phyloP scores from a whole-genome alignment of 2,113 vertebrate species.

The Atrichornis clamosus region DNA sequence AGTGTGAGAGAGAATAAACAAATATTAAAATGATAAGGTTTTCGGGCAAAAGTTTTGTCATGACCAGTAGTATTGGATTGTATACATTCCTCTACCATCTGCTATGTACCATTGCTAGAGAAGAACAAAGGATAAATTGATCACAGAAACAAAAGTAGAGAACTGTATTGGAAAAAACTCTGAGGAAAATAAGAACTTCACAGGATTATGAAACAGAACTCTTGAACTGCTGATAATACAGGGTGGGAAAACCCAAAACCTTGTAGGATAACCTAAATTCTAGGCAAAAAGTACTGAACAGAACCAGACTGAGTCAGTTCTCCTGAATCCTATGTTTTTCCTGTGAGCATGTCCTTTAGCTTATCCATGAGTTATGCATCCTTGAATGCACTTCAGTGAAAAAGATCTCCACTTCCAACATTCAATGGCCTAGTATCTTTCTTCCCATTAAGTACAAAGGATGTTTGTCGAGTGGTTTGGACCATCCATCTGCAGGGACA shows the following conservation, averaged over 20 bases:
- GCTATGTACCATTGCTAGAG: not conserved
- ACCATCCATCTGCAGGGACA: not conserved
- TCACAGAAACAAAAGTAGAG: not conserved
- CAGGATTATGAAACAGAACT: not conserved
- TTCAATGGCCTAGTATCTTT: not conserved
- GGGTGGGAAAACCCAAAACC: not conserved
- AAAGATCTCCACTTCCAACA: not conserved
- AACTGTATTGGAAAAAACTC: not conserved
- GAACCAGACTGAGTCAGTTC: not conserved
- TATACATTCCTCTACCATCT: not conserved
- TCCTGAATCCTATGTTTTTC: not conserved
- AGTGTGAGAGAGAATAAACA: not conserved
- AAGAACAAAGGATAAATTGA: not conserved
- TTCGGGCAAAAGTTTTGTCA: not conserved
- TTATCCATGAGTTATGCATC: not conserved
- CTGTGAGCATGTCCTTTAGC: not conserved
- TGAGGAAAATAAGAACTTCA: not conserved
- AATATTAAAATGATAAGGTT: not conserved
- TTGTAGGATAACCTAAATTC: not conserved
- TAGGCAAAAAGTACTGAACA: not conserved
- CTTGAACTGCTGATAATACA: not conserved
- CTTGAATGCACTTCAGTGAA: not conserved
- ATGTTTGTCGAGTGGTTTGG: not conserved
- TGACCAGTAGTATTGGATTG: not conserved
- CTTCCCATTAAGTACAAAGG: not conserved